Evolutionary conservation across 2,113 vertebrate species (phyloP).

Genomic region (Platanista minor): DNA sequence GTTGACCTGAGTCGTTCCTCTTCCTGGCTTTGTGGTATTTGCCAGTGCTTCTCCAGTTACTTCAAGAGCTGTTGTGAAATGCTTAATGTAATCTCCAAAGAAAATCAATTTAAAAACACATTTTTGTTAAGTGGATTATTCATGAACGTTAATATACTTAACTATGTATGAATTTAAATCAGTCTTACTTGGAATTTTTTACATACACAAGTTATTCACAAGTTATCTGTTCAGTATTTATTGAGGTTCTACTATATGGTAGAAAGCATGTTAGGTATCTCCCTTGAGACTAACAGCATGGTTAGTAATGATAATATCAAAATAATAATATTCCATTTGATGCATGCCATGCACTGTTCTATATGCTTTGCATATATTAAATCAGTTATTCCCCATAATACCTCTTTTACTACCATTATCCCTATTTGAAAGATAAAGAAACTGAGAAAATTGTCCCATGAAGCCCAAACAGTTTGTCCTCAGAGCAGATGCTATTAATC

Average conservation of each 20-base stretch:
- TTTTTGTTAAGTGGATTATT: constrained; percentile 62
- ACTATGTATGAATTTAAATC: constrained; percentile 55
- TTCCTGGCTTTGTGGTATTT: background rate
- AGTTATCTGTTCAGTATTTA: background rate
- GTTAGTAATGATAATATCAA: background rate
- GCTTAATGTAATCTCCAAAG: constrained; percentile 26
- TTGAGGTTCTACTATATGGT: background rate
- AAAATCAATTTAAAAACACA: constrained; percentile 51
- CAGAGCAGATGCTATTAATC: background rate
- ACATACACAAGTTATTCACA: background rate
- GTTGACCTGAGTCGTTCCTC: background rate
- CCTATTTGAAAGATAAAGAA: constrained; percentile 7
- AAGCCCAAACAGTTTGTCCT: background rate
- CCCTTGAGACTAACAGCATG: background rate
- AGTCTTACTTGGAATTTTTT: constrained; percentile 41
- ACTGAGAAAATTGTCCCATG: background rate
- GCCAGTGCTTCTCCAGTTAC: constrained; percentile 15
- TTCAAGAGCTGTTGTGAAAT: constrained; percentile 45
- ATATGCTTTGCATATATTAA: background rate
- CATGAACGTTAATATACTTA: constrained; percentile 55
- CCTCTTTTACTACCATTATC: background rate
- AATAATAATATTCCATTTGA: background rate
- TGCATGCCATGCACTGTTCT: background rate
- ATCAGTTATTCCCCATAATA: background rate
- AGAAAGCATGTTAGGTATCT: background rate